Evolutionary conservation across 2,888 invertebrate genomes (phyloP), one percentile per base, ranked within the genome.

Genomic region (Priocnemis perturbator): DNA sequence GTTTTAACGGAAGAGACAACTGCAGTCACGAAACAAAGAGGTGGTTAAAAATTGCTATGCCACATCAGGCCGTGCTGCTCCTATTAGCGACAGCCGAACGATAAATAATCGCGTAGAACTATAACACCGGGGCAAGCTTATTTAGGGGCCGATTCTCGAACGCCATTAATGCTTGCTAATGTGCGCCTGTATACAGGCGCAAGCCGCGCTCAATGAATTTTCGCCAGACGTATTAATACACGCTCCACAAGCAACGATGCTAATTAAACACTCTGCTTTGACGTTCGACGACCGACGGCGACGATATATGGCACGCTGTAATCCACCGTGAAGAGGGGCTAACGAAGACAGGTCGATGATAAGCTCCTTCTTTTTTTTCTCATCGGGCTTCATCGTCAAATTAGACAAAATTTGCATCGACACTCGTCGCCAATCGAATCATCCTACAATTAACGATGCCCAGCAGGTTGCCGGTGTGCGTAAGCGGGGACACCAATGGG

Each of bases 391-490:
- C 53, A 52, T 52, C 44, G 11, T 47, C 15, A 26, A 3, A 17
- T 20, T 15, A 50, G 55, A 23, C 60, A 63, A 69, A 61, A 69
- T 67, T 17, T 11, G n/a, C 26, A 26, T 60, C 56, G 60, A 26
- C 47, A 71, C 59, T 71, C 26, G 44, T 60, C 48, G 60, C 45
- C 47, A 71, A 67, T 71, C 52, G 67, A 64, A 71, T 71, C 50
- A 50, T 52, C 56, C 45, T 21, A 53, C 30, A 61, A 64, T 68
- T 69, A 68, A 61, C 58, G 61, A 45, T 7, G 30, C 7, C 37
- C 19, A 30, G 0, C 14, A n/a, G n/a, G 50, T 1, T 1, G 50
- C 1, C n/a, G 50, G 50, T 5, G 19, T 17, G 50, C 5, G 19
- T 50, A 19, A 50, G 50, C 17, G 50, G 50, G 37, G 52, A 11